phyloP scores from a whole-genome alignment of 2,797 vertebrate species.

The Sebastes umbrosus region DNA sequence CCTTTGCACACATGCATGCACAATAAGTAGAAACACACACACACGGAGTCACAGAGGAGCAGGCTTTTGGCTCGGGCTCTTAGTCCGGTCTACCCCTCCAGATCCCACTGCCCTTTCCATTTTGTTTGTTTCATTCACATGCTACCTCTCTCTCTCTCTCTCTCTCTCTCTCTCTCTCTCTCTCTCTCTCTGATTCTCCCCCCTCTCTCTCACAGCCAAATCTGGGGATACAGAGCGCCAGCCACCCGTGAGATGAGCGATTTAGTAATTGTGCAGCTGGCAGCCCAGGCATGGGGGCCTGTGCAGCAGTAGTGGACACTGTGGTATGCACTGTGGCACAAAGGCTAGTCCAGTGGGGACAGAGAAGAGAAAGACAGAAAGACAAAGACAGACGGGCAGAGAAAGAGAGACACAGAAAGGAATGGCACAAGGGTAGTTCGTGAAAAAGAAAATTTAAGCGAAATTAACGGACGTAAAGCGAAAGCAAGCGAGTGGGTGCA shows the following conservation, averaged over 20 bases:
- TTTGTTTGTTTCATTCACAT: conserved; percentile 36
- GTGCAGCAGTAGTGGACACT: conserved; percentile 56
- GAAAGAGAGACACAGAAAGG: conserved; percentile 7
- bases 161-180: neutral
- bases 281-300: conserved; percentile 53
- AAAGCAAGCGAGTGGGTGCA: conserved; percentile 35
- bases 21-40: neutral
- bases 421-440: neutral
- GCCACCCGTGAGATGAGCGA: conserved; percentile 80
- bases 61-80: conserved; percentile 20
- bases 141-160: neutral
- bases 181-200: neutral
- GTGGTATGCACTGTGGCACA: conserved; percentile 47
- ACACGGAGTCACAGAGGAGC: conserved; percentile 18
- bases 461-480: conserved; percentile 25
- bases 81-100: conserved; percentile 8
- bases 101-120: conserved; percentile 22
- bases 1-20: conserved; percentile 4
- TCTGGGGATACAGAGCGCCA: conserved; percentile 60
- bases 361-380: conserved; percentile 10
- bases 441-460: conserved; percentile 15
- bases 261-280: conserved; percentile 81
- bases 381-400: neutral
- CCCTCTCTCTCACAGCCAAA: conserved; percentile 40
- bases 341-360: conserved; percentile 24